Base-by-base conservation (phyloP, 1,140 invertebrate genomes). In the Hycleus phaleratus region DNA sequence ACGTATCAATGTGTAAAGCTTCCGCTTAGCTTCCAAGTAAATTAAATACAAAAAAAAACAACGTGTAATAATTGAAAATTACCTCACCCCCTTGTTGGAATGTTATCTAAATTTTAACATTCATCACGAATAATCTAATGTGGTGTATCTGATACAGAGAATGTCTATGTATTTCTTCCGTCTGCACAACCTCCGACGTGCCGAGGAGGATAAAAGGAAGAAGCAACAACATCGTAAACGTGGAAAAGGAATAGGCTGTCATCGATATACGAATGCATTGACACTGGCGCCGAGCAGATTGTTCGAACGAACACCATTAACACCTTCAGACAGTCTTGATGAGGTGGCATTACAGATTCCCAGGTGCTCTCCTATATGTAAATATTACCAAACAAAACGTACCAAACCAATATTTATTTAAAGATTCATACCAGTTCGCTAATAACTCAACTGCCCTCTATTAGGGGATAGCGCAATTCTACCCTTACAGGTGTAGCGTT, bases 111-210 rank as follows among this genome's bases (percentile, higher is more conserved):
- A 7, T 32, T 32, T 32, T 4, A 32, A 32, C 4, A 32, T 32
- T 4, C 32, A 32, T 32, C 32, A 5, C 32, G 32, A 32, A 5
- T 32, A 32, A 32, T 32, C 32, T 32, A 32, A 32, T 32, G 32
- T 32, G 32, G 32, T 32, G 7, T 32, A 4, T 32, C 4, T 5
- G 4, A 32, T 26, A 51, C 45, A 18, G 68, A 83, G 80, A 79
- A 92, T 94, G 91, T 93, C 91, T 81, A 84, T 93, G 81, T 95
- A 93, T 82, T 93, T 94, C 85, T 93, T 93, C 78, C 90, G 91
- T 54, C 83, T 92, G 72, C 90, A 91, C 82, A 91, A 92, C 76
- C 81, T 93, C 68, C 88, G 85, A 71, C 83, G 90, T 42, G 86
- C 89, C 75, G 88, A 88, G 68, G 86, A 76, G 66, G 76, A 80